Evolutionary conservation across 2,888 invertebrate species (phyloP).

Genomic region (Mimumesa dahlbomi): DNA sequence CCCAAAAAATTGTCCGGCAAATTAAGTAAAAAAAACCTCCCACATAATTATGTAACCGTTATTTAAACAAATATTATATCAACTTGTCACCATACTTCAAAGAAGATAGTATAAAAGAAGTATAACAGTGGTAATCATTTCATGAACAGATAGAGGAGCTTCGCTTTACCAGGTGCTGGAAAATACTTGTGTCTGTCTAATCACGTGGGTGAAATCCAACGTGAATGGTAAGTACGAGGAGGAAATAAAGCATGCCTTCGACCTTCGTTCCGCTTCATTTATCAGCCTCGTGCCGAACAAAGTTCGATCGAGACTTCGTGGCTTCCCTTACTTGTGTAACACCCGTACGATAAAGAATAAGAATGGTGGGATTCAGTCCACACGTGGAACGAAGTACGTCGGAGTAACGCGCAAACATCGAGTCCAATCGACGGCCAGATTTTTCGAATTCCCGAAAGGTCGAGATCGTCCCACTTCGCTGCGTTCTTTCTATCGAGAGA

Average conservation of each 20-base stretch:
- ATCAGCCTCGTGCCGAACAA: conserved; percentile 24
- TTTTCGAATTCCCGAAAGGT: background rate
- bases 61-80: too few species aligned
- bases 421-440: background rate
- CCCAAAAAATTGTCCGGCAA: too few species aligned
- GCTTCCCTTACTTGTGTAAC: conserved; percentile 24
- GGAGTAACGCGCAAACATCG: background rate
- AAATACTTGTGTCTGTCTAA: too few species aligned
- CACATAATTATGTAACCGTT: too few species aligned
- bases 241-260: conserved; percentile 21
- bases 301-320: conserved; percentile 19
- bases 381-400: conserved; percentile 2
- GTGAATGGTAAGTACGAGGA: conserved; percentile 1
- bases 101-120: too few species aligned
- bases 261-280: conserved; percentile 42
- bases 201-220: conserved; percentile 8
- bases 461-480: too few species aligned
- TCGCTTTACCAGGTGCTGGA: too few species aligned
- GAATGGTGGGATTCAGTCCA: background rate
- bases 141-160: too few species aligned
- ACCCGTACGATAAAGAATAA: background rate
- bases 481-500: too few species aligned
- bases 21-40: too few species aligned
- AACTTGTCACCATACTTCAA: too few species aligned
- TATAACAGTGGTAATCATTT: too few species aligned